Base-by-base conservation (phyloP, 1,140 invertebrate species). In the Lordiphosa stackelbergi region DNA sequence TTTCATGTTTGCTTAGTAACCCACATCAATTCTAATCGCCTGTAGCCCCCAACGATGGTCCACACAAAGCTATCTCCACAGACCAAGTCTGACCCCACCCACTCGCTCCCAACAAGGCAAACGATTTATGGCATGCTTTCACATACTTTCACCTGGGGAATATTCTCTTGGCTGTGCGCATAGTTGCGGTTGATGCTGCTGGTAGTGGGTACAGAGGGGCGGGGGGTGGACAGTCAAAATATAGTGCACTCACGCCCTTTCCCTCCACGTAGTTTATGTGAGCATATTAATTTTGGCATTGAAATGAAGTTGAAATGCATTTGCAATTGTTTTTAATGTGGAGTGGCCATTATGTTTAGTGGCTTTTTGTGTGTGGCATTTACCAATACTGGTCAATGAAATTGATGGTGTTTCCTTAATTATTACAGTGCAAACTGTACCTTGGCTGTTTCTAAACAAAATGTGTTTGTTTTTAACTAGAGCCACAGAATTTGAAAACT, bases 1-100 rank as follows among this genome's bases (percentile, higher is more conserved):
- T 84, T 83, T 83, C 77, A 83, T 83, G 77, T 84, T 83, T 83
- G 77, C 73, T 83, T 83, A 83, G 77, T 83, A 83, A 83, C 77
- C 77, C 72, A 83, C 77, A 83, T 83, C 77, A 83, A 83, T 83
- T 83, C 77, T 73, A 83, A 83, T 83, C 77, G 72, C 77, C 60
- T 51, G 64, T 57, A 53, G 71, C 55, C 74, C 22, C 28, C 36
- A 7, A 28, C 51, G 38, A 41, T 51, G 53, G 22, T 48, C 46
- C 36, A 31, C 7, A 31, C n/a, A 13, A 31, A 31, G 10, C 12
- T 8, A 28, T 40, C 24, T 37, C 12, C 28, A 51, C 59, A 16
- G 46, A 13, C n/a, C 35, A 37, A 8, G 34, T 19, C 19, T 28
- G 19, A 19, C 42, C 12, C n/a, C 28, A 35, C 34, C 46, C 52